phyloP scores from a whole-genome alignment of 2,888 invertebrate species.

The Megastigmus dorsalis region DNA sequence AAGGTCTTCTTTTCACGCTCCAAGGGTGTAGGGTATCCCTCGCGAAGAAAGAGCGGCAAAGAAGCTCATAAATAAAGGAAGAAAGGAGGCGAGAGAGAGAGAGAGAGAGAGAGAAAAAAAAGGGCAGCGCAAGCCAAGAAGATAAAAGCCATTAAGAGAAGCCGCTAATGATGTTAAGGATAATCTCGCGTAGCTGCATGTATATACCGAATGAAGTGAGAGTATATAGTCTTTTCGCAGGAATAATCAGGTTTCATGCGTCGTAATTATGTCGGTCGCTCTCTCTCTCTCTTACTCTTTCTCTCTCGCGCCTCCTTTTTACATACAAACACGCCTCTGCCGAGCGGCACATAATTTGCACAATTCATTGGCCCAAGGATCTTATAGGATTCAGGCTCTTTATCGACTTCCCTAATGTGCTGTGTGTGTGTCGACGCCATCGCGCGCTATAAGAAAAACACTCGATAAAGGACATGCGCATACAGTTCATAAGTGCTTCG shows the following conservation, averaged over 20 bases:
- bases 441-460: no score
- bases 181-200: constrained; percentile 24
- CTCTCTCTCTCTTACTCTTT: no score
- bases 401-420: no score
- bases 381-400: no score
- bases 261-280: constrained; percentile 15
- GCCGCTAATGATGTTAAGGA: constrained; percentile 41
- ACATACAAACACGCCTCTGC: neutral
- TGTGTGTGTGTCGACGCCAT: no score
- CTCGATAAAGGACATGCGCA: no score
- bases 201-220: neutral
- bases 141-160: constrained; percentile 43
- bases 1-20: neutral
- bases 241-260: constrained; percentile 37
- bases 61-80: constrained; percentile 7
- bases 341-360: constrained; percentile 11
- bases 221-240: no score
- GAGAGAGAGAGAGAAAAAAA: neutral
- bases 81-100: constrained; percentile 3
- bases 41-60: neutral
- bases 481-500: no score
- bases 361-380: no score
- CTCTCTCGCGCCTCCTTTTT: no score
- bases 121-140: neutral
- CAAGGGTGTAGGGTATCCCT: neutral